Evolutionary conservation across 2,113 vertebrate genomes (phyloP).

Genomic region (Psammodynastes pulverulentus): DNA sequence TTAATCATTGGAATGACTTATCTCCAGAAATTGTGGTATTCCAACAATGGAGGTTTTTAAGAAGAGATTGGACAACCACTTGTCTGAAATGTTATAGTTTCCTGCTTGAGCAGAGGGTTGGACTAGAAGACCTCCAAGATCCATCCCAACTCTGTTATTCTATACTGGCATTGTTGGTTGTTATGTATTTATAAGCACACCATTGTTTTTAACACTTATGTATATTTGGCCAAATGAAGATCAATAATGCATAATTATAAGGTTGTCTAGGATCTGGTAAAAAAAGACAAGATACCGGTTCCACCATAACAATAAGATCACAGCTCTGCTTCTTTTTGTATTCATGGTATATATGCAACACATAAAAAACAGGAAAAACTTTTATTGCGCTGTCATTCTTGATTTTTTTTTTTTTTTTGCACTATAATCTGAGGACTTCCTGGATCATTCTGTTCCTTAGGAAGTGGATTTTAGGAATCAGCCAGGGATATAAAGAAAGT

Average conservation of each 20-base stretch:
- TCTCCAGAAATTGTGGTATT: too few relatives aligned
- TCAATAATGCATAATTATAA: background rate
- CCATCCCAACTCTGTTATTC: background rate
- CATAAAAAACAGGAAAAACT: background rate
- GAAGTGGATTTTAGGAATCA: conserved; percentile 41
- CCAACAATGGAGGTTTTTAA: background rate
- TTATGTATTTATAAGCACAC: background rate
- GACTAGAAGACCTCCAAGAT: background rate
- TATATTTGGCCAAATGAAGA: conserved; percentile 34
- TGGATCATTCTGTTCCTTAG: conserved; percentile 16
- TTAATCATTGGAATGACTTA: too few relatives aligned
- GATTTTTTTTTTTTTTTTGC: background rate
- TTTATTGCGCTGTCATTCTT: background rate
- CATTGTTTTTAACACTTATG: background rate
- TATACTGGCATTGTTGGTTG: background rate
- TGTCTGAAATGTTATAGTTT: background rate
- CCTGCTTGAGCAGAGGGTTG: background rate
- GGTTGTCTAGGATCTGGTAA: background rate
- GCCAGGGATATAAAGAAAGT: conserved; percentile 27
- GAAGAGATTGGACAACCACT: background rate
- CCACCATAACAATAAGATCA: background rate
- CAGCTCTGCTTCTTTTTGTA: background rate
- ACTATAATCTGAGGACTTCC: background rate
- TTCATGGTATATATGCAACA: background rate
- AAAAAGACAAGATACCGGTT: background rate